Percentiles rank a stretch among this genome's conserved stretches.
Conservation (phyloP, 1,140 invertebrate genomes). For the Drosophila ercepeae region DNA sequence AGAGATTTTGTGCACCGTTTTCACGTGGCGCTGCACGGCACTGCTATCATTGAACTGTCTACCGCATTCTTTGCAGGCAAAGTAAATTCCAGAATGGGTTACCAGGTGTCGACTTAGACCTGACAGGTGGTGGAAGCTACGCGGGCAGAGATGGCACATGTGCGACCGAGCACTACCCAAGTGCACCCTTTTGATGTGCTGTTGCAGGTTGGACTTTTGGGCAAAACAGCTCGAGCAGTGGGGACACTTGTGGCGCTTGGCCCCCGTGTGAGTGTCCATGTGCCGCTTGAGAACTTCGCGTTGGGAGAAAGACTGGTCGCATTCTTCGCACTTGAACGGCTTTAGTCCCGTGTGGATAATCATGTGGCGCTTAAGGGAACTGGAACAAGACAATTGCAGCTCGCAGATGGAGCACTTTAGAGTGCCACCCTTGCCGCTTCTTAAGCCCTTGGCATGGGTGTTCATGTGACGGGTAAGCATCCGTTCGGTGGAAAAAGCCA, state of each 20-base stretch:
- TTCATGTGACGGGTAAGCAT: slow-evolving; percentile 87
- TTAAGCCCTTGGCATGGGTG: slow-evolving; percentile 86
- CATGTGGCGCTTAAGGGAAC: slow-evolving; percentile 91
- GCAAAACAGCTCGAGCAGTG: slow-evolving; percentile 90
- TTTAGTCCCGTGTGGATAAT: slow-evolving; percentile 91
- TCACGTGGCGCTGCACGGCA: slow-evolving; percentile 86
- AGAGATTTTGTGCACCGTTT: slow-evolving; percentile 57
- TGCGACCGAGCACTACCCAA: slow-evolving; percentile 86
- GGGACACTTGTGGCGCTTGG: slow-evolving; percentile 91
- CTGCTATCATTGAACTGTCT: slow-evolving; percentile 90
- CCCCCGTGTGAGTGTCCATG: slow-evolving; percentile 93
- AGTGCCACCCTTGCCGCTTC: slow-evolving; percentile 78
- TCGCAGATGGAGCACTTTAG: slow-evolving; percentile 88
- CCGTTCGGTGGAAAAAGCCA: slow-evolving; percentile 85
- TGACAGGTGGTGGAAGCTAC: slow-evolving; percentile 84
- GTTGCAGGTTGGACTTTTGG: slow-evolving; percentile 87
- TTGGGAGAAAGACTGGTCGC: slow-evolving; percentile 90
- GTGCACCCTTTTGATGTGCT: slow-evolving; percentile 87
- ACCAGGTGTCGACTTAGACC: slow-evolving; percentile 89
- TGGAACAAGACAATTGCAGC: slow-evolving; percentile 91
- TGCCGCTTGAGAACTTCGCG: slow-evolving; percentile 92
- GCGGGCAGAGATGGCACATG: slow-evolving; percentile 88
- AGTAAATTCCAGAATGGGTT: slow-evolving; percentile 88
- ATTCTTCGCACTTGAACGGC: slow-evolving; percentile 90
- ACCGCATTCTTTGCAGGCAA: slow-evolving; percentile 87